These are phyloP conservation scores for Echinometra lucunter DNA, from an alignment of 53 echinoderm and acorn worm species.

Conservation along the genomic window DNA sequence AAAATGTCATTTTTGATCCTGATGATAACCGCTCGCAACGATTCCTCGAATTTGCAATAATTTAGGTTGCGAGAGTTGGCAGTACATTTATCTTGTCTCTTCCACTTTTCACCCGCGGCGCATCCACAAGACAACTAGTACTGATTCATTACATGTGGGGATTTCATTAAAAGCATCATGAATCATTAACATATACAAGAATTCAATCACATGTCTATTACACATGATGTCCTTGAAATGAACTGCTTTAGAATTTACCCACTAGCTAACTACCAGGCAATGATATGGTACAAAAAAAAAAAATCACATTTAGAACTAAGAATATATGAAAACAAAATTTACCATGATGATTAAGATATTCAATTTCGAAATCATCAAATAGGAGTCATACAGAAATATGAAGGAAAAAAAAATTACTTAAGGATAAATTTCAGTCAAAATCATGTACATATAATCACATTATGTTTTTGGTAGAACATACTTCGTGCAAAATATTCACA, in stretches of 20 bases:
- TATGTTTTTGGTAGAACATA: conserved; percentile 57
- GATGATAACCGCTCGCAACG: not conserved
- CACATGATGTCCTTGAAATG: not conserved
- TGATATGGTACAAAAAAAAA: not conserved
- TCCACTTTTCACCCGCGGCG: not conserved
- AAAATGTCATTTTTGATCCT: conserved; percentile 28
- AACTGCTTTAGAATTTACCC: not conserved
- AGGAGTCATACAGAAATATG: not conserved
- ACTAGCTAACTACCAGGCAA: not conserved
- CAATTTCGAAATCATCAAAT: not conserved
- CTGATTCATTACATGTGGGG: conserved; percentile 28
- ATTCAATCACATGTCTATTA: not conserved
- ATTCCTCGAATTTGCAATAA: conserved; percentile 18
- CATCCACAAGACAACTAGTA: conserved; percentile 39
- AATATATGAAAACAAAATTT: conserved; percentile 5
- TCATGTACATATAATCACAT: conserved; percentile 37
- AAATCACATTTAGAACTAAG: conserved; percentile 11
- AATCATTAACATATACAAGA: not conserved
- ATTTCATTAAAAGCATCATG: not conserved
- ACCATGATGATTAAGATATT: not conserved
- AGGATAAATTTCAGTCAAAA: conserved; percentile 61
- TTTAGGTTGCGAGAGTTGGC: conserved; percentile 22
- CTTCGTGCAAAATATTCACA: conserved; percentile 36
- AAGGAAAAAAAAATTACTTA: conserved; percentile 20
- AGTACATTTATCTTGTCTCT: conserved; percentile 17